Evolutionary conservation across 2,113 vertebrate species (phyloP).

Genomic region (Rhinoptilus africanus): DNA sequence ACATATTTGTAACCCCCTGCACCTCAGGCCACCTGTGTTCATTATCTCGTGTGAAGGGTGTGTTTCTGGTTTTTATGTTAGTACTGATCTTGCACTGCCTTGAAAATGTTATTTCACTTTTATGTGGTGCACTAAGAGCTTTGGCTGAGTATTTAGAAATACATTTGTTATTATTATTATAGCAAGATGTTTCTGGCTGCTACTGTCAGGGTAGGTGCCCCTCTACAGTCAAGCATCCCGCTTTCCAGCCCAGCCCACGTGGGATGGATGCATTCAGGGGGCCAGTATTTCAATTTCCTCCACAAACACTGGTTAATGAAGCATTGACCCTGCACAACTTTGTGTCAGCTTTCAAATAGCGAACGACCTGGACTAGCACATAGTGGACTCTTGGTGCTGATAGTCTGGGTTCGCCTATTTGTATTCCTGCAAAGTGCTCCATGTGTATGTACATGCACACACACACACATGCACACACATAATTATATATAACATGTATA

Average conservation of each 20-base stretch:
- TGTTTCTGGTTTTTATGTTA: neutral
- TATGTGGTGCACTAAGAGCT: neutral
- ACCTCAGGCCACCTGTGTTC: neutral
- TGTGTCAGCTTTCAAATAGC: neutral
- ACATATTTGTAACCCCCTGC: neutral
- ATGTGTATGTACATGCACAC: rapidly evolving
- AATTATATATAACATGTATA: neutral
- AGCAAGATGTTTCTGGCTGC: neutral
- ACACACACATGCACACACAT: no score
- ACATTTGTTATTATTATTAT: neutral
- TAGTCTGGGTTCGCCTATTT: neutral
- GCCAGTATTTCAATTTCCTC: neutral
- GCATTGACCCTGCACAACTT: neutral
- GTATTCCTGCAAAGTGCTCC: neutral
- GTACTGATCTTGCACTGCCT: neutral
- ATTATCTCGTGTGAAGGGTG: neutral
- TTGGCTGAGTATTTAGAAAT: neutral
- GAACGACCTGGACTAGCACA: rapidly evolving
- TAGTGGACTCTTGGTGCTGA: neutral
- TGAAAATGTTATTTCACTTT: neutral
- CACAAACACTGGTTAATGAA: neutral
- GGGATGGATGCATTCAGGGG: no score
- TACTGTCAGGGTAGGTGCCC: neutral
- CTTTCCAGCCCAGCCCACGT: rapidly evolving
- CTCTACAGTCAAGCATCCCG: rapidly evolving